phyloP scores from a whole-genome alignment of 2,797 vertebrate species.

The Myotis myotis region DNA sequence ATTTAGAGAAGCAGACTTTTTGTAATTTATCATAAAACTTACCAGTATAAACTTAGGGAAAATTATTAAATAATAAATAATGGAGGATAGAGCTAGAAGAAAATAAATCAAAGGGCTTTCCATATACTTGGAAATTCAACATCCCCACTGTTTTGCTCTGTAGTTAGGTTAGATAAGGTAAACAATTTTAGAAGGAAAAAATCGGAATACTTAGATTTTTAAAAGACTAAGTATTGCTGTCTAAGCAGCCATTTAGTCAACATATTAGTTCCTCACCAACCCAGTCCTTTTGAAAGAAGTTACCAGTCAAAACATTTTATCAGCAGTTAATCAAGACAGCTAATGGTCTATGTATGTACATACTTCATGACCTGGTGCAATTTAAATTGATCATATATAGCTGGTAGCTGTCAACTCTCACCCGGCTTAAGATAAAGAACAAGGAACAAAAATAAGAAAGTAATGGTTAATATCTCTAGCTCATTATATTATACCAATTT shows the following conservation, averaged over 20 bases:
- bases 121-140: not conserved
- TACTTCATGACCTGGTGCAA: not conserved
- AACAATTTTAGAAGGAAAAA: not conserved
- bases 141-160: not conserved
- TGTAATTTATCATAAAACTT: not conserved
- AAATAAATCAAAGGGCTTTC: not conserved
- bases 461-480: not conserved
- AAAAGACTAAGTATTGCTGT: not conserved
- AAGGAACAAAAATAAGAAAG: not conserved
- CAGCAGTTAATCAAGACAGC: not conserved
- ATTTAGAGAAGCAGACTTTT: not conserved
- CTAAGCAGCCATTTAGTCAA: not conserved
- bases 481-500: not conserved
- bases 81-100: not conserved
- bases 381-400: slow-evolving; percentile 29
- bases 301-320: slow-evolving; percentile 47
- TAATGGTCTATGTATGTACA: not conserved
- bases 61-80: not conserved
- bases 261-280: not conserved
- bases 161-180: not conserved
- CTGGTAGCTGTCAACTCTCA: slow-evolving; percentile 4
- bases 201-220: not conserved
- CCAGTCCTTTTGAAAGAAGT: not conserved
- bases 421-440: not conserved
- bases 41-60: not conserved